Conservation (phyloP, 53 echinoderm and acorn worm species). For the Temnopleurus reevesii region DNA sequence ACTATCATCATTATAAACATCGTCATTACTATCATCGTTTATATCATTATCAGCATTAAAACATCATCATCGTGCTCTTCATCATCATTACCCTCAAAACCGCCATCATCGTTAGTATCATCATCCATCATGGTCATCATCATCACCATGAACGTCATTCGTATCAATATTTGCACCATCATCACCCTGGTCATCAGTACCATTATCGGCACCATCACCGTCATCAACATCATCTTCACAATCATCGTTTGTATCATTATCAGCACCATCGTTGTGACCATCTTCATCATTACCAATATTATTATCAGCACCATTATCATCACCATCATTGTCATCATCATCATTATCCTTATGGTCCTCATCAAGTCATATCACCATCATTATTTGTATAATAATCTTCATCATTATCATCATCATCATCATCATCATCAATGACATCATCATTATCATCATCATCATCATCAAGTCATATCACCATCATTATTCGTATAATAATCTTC, state of each 20-base stretch:
- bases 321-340: not conserved
- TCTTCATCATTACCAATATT: not conserved
- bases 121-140: not conserved
- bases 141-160: not conserved
- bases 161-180: not conserved
- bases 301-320: not conserved
- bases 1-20: not conserved
- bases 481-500: not conserved
- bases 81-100: not conserved
- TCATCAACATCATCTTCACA: not conserved
- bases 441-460: not conserved
- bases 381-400: not conserved
- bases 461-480: not conserved
- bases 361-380: not conserved
- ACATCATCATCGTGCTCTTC: not conserved
- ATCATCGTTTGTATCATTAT: not conserved
- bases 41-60: not conserved
- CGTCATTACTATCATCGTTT: not conserved
- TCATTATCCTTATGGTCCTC: not conserved
- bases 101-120: not conserved
- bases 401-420: not conserved
- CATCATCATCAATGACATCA: too few relatives aligned
- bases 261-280: not conserved
- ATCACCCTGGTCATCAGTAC: not conserved
- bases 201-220: not conserved